Evolutionary conservation across 2,797 vertebrate species (phyloP).

Genomic region (Aldrovandia affinis): DNA sequence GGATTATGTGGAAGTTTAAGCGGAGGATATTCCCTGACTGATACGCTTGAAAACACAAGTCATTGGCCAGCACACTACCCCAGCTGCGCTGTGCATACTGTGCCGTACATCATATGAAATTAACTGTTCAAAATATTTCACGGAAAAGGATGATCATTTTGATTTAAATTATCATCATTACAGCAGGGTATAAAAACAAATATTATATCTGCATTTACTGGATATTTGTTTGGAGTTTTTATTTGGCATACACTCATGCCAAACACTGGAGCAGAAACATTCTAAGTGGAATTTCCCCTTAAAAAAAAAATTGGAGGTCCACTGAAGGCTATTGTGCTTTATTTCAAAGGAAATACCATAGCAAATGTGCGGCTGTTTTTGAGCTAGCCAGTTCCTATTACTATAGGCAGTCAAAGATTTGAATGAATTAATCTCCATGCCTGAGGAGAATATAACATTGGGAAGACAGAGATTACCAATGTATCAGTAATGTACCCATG

Average conservation of each 20-base stretch:
- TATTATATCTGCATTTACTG: background rate
- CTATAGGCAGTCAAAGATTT: background rate
- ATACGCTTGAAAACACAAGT: conserved; percentile 8
- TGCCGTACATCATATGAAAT: conserved; percentile 5
- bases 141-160: background rate
- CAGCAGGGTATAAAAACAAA: background rate
- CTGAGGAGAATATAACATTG: background rate
- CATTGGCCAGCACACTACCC: background rate
- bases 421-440: background rate
- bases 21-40: conserved; percentile 12
- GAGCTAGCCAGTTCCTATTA: background rate
- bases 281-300: background rate
- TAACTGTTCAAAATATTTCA: background rate
- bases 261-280: background rate
- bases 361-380: background rate
- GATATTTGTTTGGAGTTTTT: background rate
- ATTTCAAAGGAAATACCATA: background rate
- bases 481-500: background rate
- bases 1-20: conserved; percentile 11
- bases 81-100: conserved; percentile 2
- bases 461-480: background rate
- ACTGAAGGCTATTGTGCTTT: background rate
- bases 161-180: background rate
- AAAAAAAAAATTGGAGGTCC: background rate
- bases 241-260: background rate